Conservation (phyloP, 2,888 invertebrate species). For the Caenorhabditis sp. region DNA sequence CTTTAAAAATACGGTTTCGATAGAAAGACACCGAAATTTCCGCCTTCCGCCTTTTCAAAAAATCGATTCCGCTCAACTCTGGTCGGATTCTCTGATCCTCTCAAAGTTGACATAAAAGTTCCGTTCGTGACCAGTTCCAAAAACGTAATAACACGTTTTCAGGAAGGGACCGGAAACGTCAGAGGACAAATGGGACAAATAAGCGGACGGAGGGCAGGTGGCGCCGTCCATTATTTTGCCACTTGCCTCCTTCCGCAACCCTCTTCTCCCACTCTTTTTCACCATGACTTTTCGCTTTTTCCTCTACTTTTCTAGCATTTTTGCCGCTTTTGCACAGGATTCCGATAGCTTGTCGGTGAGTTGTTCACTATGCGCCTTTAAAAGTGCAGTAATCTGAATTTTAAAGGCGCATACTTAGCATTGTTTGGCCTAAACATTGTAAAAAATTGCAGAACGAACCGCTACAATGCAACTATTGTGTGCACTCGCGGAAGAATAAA, state of each 20-base stretch:
- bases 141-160: conserved; percentile 27
- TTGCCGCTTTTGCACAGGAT: background rate
- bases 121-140: too few species aligned
- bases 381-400: background rate
- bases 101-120: too few species aligned
- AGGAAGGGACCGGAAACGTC: conserved; percentile 33
- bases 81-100: too few species aligned
- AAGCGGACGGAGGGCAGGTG: conserved; percentile 16
- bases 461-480: conserved; percentile 68
- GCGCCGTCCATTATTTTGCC: conserved; percentile 39
- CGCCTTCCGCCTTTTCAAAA: too few species aligned
- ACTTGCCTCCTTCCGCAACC: conserved; percentile 11
- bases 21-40: too few species aligned
- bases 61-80: too few species aligned
- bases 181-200: conserved; percentile 40
- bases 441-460: conserved; percentile 4
- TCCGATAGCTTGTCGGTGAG: too few species aligned
- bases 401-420: conserved; percentile 4
- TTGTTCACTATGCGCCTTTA: too few species aligned
- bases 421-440: too few species aligned
- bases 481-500: conserved; percentile 67
- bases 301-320: background rate
- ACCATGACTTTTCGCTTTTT: too few species aligned
- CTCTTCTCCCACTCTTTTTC: background rate
- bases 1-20: too few species aligned